Evolutionary conservation across 2,888 invertebrate genomes (phyloP).

Genomic region (Rotaria magnacalcarata): DNA sequence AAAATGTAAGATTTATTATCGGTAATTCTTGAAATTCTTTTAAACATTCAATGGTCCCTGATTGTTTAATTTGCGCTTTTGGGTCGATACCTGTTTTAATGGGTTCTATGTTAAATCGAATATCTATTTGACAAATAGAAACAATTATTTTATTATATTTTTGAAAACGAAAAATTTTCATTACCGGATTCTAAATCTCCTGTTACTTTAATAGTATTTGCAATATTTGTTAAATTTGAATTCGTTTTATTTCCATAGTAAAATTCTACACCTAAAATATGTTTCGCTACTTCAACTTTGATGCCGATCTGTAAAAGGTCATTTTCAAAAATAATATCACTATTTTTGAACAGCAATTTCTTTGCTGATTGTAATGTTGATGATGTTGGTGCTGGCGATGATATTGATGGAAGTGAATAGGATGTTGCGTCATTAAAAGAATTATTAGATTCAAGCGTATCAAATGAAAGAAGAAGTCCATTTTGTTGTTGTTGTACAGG

Average conservation of each 20-base stretch:
- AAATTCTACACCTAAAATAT: slow-evolving; percentile 85
- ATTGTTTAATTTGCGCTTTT: slow-evolving; percentile 95
- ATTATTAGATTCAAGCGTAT: background rate
- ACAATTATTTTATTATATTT: too few species aligned
- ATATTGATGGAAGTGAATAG: background rate
- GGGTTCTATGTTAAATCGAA: slow-evolving; percentile 79
- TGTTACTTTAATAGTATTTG: slow-evolving; percentile 70
- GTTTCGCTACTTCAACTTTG: slow-evolving; percentile 90
- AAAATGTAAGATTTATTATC: slow-evolving; percentile 60
- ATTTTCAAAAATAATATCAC: slow-evolving; percentile 95
- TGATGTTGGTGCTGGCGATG: background rate
- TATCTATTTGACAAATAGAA: slow-evolving; percentile 56
- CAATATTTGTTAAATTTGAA: slow-evolving; percentile 64
- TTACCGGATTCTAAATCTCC: slow-evolving; percentile 65
- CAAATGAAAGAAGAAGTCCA: slow-evolving; percentile 30
- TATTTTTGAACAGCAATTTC: slow-evolving; percentile 83
- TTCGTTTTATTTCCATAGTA: slow-evolving; percentile 95
- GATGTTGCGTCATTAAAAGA: background rate
- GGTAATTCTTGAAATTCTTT: slow-evolving; percentile 76
- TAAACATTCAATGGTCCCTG: slow-evolving; percentile 92
- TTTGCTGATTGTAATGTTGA: background rate
- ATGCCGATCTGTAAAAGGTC: slow-evolving; percentile 85
- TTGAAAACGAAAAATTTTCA: too few species aligned
- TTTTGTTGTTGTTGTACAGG: slow-evolving; percentile 20
- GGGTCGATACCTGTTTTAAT: slow-evolving; percentile 87